Evolutionary conservation across 2,888 invertebrate species (phyloP).

Genomic region (Plutella xylostella): DNA sequence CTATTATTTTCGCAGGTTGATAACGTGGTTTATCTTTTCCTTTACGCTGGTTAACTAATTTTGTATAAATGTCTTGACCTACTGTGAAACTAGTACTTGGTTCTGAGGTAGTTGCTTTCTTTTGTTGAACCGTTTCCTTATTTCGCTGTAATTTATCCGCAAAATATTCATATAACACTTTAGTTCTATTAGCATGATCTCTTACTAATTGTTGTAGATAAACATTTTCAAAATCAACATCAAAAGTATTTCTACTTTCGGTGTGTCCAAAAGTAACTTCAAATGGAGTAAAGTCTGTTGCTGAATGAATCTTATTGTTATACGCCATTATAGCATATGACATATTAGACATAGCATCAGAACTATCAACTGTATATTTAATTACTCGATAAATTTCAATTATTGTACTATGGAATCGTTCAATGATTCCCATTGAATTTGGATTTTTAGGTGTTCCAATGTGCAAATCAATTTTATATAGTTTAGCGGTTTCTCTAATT

Average conservation of each 20-base stretch:
- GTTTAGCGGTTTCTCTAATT: constrained; percentile 15
- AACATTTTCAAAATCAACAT: not conserved
- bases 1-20: too few species aligned
- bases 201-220: constrained; percentile 14
- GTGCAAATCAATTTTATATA: constrained; percentile 20
- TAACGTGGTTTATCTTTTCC: too few species aligned
- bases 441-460: not conserved
- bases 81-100: too few species aligned
- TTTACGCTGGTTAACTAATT: too few species aligned
- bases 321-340: not conserved
- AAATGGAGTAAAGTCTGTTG: constrained; percentile 16
- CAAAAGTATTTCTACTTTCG: constrained; percentile 1
- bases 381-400: constrained; percentile 23
- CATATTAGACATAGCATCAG: constrained; percentile 4
- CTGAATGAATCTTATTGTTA: constrained; percentile 13
- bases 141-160: too few species aligned
- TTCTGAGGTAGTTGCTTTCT: too few species aligned
- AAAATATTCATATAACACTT: constrained; percentile 15
- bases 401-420: constrained; percentile 13
- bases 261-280: constrained; percentile 16
- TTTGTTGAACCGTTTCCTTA: too few species aligned
- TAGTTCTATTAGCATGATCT: constrained; percentile 16
- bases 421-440: constrained; percentile 15
- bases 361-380: constrained; percentile 17
- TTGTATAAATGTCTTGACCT: too few species aligned